Percentiles rank a stretch among this genome's conserved stretches.
phyloP scores from a whole-genome alignment of 1,140 invertebrate species.

The Heliconius eleuchia region DNA sequence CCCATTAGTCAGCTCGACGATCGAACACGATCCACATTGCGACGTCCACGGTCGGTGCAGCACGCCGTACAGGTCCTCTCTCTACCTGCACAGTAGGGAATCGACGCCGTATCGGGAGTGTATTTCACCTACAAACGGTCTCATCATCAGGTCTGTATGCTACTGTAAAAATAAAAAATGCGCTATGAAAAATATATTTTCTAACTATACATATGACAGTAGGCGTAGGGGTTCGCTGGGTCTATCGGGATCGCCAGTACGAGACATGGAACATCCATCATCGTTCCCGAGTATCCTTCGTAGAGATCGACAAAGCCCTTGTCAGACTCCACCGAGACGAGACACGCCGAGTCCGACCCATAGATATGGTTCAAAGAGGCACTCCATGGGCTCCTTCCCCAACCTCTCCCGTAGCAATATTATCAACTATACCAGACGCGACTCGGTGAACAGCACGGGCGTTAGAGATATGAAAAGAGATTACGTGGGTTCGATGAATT shows the following conservation, averaged over 20 bases:
- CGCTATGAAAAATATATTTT: conserved; percentile 24
- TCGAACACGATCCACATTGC: conserved; percentile 83
- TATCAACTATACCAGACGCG: conserved; percentile 65
- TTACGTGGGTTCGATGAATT: conserved; percentile 71
- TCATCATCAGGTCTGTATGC: conserved; percentile 70
- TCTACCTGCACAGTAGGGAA: conserved; percentile 72
- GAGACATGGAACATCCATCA: conserved; percentile 85
- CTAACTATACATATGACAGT: conserved; percentile 55
- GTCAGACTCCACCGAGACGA: conserved; percentile 82
- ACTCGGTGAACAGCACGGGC: conserved; percentile 58
- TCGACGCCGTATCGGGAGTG: conserved; percentile 81
- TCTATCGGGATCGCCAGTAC: conserved; percentile 80
- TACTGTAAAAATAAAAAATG: conserved; percentile 16
- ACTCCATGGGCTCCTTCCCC: conserved; percentile 75
- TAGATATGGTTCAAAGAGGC: conserved; percentile 68
- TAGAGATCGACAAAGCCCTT: conserved; percentile 81
- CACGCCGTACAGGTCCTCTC: conserved; percentile 72
- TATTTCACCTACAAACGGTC: conserved; percentile 74
- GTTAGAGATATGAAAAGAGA: conserved; percentile 78
- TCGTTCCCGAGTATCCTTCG: conserved; percentile 85
- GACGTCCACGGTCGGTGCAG: conserved; percentile 86
- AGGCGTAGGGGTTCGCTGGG: conserved; percentile 83
- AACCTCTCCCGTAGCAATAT: conserved; percentile 65
- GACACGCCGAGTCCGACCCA: conserved; percentile 78
- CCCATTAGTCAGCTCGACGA: conserved; percentile 78